Percentiles rank a stretch among this genome's conserved stretches.
Conservation (phyloP, 2,797 vertebrate genomes). For the Clarias fuscus region DNA sequence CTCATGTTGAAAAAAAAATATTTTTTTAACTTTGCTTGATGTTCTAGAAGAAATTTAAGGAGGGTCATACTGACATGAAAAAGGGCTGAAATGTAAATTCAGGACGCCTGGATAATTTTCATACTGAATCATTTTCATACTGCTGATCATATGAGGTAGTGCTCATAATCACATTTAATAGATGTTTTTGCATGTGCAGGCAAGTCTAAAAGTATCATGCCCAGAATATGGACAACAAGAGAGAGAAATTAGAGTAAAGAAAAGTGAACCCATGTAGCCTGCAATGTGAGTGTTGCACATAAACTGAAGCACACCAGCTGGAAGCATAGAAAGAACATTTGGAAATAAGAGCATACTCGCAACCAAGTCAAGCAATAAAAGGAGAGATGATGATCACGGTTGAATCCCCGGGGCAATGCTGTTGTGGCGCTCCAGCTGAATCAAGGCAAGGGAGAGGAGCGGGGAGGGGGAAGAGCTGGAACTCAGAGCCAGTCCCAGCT, state of each 20-base stretch:
- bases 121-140: background rate
- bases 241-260: background rate
- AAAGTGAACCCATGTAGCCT: background rate
- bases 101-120: background rate
- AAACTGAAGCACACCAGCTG: slow-evolving; percentile 22
- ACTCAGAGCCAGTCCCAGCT: slow-evolving; percentile 39
- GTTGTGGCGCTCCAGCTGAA: slow-evolving; percentile 44
- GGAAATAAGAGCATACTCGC: slow-evolving; percentile 12
- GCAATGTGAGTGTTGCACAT: background rate
- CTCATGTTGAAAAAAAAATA: background rate
- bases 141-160: background rate
- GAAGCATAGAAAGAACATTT: slow-evolving; percentile 1
- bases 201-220: background rate
- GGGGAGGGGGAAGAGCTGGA: slow-evolving; percentile 16
- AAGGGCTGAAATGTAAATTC: background rate
- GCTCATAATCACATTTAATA: background rate
- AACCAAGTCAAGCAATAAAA: slow-evolving; percentile 28
- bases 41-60: background rate
- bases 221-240: background rate
- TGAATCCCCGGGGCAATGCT: slow-evolving; percentile 45
- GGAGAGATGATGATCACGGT: slow-evolving; percentile 36
- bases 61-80: background rate
- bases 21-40: background rate
- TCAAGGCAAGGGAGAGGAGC: background rate
- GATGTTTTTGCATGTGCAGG: background rate